Evolutionary conservation across 2,797 vertebrate species (phyloP).

Genomic region (Pygocentrus nattereri): DNA sequence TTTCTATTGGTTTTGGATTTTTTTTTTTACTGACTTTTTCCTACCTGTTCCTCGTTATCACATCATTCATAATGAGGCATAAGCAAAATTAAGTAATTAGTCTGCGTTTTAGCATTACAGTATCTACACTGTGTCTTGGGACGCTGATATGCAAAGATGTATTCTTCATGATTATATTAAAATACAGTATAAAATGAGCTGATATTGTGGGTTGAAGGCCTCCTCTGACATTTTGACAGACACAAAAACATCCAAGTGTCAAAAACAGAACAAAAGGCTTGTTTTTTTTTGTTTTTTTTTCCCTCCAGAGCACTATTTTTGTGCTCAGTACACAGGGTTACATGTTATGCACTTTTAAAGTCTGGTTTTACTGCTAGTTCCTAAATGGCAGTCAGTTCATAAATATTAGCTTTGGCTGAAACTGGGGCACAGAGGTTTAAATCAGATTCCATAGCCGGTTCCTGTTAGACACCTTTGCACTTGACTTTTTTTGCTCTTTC

Average conservation of each 20-base stretch:
- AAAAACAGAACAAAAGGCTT: neutral
- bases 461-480: neutral
- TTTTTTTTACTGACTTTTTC: neutral
- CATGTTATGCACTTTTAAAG: neutral
- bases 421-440: neutral
- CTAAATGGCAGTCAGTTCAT: neutral
- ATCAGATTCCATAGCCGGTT: neutral
- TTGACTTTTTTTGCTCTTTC: neutral
- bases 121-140: neutral
- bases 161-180: neutral
- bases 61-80: neutral
- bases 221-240: neutral
- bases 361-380: neutral
- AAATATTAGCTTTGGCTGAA: neutral
- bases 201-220: neutral
- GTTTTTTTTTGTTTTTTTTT: neutral
- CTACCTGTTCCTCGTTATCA: neutral
- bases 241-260: neutral
- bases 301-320: conserved; percentile 2
- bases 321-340: neutral
- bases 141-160: neutral
- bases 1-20: neutral
- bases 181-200: too few relatives aligned
- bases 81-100: neutral
- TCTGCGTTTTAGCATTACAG: neutral